Evolutionary conservation across 2,888 invertebrate genomes (phyloP).

Genomic region (Hemaris fuciformis): DNA sequence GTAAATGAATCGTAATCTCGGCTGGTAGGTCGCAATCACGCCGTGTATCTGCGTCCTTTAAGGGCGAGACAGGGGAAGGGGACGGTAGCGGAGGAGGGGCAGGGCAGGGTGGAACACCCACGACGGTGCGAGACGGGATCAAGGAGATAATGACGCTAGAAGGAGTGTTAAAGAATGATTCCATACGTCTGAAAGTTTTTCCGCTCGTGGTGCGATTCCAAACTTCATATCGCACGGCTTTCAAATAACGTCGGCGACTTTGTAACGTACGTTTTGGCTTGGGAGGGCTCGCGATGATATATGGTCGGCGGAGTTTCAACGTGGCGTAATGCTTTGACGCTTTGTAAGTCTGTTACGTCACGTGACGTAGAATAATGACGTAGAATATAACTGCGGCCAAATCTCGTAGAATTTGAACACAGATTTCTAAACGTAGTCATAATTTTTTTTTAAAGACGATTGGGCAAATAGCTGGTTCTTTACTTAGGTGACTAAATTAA

Average conservation of each 20-base stretch:
- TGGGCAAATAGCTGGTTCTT: too few relatives aligned
- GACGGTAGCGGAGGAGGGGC: not conserved
- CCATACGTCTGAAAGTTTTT: conserved; percentile 26
- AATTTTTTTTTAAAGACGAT: not conserved
- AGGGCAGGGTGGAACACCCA: not conserved
- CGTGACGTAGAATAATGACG: not conserved
- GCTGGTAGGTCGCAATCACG: conserved; percentile 61
- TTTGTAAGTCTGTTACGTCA: not conserved
- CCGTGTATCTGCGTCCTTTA: conserved; percentile 46
- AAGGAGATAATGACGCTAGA: conserved; percentile 40
- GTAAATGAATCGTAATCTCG: conserved; percentile 75
- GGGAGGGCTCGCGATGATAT: not conserved
- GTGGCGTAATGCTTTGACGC: not conserved
- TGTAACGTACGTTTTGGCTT: not conserved
- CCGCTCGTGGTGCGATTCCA: conserved; percentile 17
- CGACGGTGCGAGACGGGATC: conserved; percentile 20
- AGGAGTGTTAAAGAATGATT: conserved; percentile 33
- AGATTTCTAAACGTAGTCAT: not conserved
- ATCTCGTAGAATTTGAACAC: not conserved
- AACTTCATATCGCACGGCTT: conserved; percentile 4
- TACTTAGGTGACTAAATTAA: too few relatives aligned
- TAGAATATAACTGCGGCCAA: not conserved
- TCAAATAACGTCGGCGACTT: not conserved
- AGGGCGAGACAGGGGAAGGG: conserved; percentile 21
- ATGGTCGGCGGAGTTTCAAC: not conserved